Evolutionary conservation across 2,888 invertebrate genomes (phyloP).

Genomic region (Oscheius sp.): DNA sequence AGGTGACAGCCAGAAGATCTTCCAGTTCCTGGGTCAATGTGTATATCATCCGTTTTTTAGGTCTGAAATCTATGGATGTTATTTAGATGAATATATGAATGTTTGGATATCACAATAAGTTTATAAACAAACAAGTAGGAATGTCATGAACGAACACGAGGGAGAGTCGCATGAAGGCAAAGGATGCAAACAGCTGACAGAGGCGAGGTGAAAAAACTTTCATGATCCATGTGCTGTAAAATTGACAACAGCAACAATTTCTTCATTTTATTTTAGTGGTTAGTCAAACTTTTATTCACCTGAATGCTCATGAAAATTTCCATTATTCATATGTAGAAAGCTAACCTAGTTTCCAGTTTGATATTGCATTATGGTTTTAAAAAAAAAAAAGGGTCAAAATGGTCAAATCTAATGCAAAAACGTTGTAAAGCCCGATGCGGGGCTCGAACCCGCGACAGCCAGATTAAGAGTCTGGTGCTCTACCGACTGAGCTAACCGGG

Average conservation of each 20-base stretch:
- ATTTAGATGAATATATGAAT: neutral
- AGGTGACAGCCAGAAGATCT: slow-evolving; percentile 28
- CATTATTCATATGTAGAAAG: too few relatives aligned
- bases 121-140: neutral
- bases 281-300: too few relatives aligned
- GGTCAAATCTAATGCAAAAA: neutral
- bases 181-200: slow-evolving; percentile 25
- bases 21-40: slow-evolving; percentile 23
- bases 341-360: too few relatives aligned
- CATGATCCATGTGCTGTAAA: too few relatives aligned
- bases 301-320: too few relatives aligned
- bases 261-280: too few relatives aligned
- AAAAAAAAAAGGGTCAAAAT: neutral
- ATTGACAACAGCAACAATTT: too few relatives aligned
- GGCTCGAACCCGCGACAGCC: slow-evolving; percentile 69
- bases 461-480: slow-evolving; percentile 70
- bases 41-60: slow-evolving; percentile 4
- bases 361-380: too few relatives aligned
- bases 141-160: too few relatives aligned
- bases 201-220: too few relatives aligned
- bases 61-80: neutral
- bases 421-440: slow-evolving; percentile 60
- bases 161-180: too few relatives aligned
- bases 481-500: slow-evolving; percentile 69
- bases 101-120: too few relatives aligned